phyloP scores from a whole-genome alignment of 2,888 invertebrate genomes.

The Pemphredon lugubris region DNA sequence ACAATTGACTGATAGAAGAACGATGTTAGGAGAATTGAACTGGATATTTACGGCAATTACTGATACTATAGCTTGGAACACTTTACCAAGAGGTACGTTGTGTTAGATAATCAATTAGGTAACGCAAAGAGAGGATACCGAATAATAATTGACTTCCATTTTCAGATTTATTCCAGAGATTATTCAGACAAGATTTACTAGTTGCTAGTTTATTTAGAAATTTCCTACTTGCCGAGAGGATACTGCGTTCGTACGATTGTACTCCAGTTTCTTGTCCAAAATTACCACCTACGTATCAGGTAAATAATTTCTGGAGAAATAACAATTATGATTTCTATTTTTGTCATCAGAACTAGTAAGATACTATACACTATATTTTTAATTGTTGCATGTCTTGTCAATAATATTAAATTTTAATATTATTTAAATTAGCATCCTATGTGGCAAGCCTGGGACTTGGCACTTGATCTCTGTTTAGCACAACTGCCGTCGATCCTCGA shows the following conservation, averaged over 20 bases:
- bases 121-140: not conserved
- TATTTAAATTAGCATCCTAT: slow-evolving; percentile 86
- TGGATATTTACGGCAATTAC: slow-evolving; percentile 99
- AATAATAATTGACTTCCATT: slow-evolving; percentile 45
- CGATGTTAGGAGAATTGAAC: slow-evolving; percentile 99
- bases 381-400: too few species aligned
- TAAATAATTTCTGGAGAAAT: slow-evolving; percentile 65
- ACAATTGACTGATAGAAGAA: slow-evolving; percentile 94
- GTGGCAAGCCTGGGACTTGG: slow-evolving; percentile 99
- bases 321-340: too few species aligned
- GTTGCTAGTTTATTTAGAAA: slow-evolving; percentile 99
- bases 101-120: not conserved
- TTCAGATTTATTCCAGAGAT: slow-evolving; percentile 94
- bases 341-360: too few species aligned
- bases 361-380: too few species aligned
- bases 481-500: slow-evolving; percentile 92
- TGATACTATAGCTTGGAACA: slow-evolving; percentile 99
- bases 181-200: slow-evolving; percentile 98
- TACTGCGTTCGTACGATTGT: slow-evolving; percentile 98
- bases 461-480: slow-evolving; percentile 95
- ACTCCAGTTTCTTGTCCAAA: slow-evolving; percentile 96
- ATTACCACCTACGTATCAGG: slow-evolving; percentile 94
- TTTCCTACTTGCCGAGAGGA: slow-evolving; percentile 97
- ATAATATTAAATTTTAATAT: not conserved
- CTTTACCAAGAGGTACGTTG: slow-evolving; percentile 89